Conservation (phyloP, 2,888 invertebrate genomes). For the Schizotus pectinicornis region DNA sequence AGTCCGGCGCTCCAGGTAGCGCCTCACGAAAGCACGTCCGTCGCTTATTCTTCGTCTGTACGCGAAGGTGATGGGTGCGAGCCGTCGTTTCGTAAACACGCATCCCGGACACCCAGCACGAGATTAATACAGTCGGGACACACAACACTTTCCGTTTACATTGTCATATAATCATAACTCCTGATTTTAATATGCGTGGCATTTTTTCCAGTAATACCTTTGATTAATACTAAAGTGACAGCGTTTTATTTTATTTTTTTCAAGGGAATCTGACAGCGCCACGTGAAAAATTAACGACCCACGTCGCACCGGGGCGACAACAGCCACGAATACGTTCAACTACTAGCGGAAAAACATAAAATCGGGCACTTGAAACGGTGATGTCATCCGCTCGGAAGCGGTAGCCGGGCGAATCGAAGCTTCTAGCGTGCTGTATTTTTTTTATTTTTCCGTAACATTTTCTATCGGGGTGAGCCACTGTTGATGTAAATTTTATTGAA, state of each 20-base stretch:
- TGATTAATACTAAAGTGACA: slow-evolving; percentile 54
- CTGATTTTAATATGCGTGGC: slow-evolving; percentile 56
- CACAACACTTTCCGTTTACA: slow-evolving; percentile 52
- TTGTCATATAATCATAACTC: slow-evolving; percentile 58
- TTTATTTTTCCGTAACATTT: too few relatives aligned
- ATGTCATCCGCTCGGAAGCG: too few relatives aligned
- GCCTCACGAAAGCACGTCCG: slow-evolving; percentile 42
- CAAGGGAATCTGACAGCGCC: not conserved
- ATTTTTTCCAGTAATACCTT: slow-evolving; percentile 41
- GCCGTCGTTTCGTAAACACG: slow-evolving; percentile 41
- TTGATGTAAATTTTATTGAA: too few relatives aligned
- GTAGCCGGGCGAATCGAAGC: too few relatives aligned
- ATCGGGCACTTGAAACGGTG: not conserved
- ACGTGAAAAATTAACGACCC: not conserved
- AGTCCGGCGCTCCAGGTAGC: slow-evolving; percentile 48
- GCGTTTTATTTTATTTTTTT: slow-evolving; percentile 36
- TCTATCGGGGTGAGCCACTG: too few relatives aligned
- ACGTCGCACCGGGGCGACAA: not conserved
- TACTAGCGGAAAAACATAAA: too few relatives aligned
- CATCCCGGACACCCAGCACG: slow-evolving; percentile 50
- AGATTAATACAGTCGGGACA: slow-evolving; percentile 54
- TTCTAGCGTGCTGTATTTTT: too few relatives aligned
- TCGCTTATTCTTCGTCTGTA: slow-evolving; percentile 17
- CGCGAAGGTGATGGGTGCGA: slow-evolving; percentile 37
- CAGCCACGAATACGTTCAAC: too few relatives aligned